These are phyloP conservation scores for Physella acuta DNA, from an alignment of 1,140 invertebrate genomes.

Conservation along the genomic window DNA sequence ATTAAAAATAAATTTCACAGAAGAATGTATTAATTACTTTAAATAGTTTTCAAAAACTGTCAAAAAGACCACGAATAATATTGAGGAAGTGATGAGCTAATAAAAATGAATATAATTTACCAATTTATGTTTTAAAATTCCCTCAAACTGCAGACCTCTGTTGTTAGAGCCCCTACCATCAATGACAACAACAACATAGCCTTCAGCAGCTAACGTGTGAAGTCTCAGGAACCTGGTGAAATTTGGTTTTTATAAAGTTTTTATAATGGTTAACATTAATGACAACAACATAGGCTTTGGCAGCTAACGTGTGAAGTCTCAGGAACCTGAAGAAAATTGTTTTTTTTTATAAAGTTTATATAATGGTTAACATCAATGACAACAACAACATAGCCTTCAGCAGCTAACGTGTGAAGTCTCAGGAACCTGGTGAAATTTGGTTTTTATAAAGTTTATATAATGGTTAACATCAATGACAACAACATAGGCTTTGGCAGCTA, in stretches of 20 bases:
- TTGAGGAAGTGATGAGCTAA: too few relatives aligned
- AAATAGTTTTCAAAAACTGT: background rate
- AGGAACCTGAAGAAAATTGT: too few relatives aligned
- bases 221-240: constrained; percentile 82
- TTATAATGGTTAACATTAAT: too few relatives aligned
- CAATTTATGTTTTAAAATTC: constrained; percentile 83
- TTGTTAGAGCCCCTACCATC: constrained; percentile 94
- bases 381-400: constrained; percentile 95
- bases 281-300: too few relatives aligned
- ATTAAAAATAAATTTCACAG: background rate
- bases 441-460: too few relatives aligned
- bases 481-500: too few relatives aligned
- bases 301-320: too few relatives aligned
- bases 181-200: constrained; percentile 92
- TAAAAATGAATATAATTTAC: constrained; percentile 53
- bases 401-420: constrained; percentile 90
- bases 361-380: constrained; percentile 93
- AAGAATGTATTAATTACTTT: background rate
- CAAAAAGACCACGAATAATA: background rate
- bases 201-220: constrained; percentile 93
- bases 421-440: constrained; percentile 81
- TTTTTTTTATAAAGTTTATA: too few relatives aligned
- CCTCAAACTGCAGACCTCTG: constrained; percentile 88
- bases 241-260: too few relatives aligned
- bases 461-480: too few relatives aligned